These are phyloP conservation scores for Lepidocolaptes lacrymiger DNA, from an alignment of 2,797 vertebrate species.

Conservation along the genomic window DNA sequence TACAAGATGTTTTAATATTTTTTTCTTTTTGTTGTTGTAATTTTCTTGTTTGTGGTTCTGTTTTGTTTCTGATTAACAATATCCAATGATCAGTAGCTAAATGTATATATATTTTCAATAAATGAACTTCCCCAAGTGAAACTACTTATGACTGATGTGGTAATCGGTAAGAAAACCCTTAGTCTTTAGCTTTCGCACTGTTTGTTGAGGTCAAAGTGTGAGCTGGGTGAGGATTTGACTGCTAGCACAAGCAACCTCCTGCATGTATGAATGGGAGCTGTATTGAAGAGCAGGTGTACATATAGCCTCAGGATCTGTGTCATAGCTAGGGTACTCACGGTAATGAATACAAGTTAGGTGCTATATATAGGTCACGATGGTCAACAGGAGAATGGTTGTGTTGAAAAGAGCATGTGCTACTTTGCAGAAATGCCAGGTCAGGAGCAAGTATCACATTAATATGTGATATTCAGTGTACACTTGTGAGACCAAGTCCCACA, in stretches of 20 bases:
- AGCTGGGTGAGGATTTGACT: background rate
- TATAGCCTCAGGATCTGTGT: background rate
- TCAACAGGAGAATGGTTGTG: background rate
- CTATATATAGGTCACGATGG: background rate
- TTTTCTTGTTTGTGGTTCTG: background rate
- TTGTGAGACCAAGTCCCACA: background rate
- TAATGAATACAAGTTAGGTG: background rate
- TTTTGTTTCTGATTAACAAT: background rate
- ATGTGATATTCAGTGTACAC: background rate
- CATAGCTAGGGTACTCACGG: background rate
- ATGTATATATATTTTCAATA: background rate
- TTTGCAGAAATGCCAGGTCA: background rate
- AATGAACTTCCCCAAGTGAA: background rate
- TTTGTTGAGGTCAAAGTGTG: rapidly evolving
- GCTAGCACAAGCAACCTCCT: background rate
- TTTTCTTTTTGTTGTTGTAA: background rate
- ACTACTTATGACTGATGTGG: background rate
- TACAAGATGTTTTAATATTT: background rate
- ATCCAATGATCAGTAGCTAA: background rate
- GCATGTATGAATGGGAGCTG: background rate
- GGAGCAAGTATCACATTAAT: background rate
- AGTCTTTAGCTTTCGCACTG: background rate
- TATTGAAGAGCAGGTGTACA: background rate
- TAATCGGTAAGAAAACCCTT: background rate
- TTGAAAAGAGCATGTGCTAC: background rate